A percentile compares a stretch with the other conserved stretches of the same genome.
Conservation (phyloP, 2,888 invertebrate genomes). For the Philonicus albiceps region DNA sequence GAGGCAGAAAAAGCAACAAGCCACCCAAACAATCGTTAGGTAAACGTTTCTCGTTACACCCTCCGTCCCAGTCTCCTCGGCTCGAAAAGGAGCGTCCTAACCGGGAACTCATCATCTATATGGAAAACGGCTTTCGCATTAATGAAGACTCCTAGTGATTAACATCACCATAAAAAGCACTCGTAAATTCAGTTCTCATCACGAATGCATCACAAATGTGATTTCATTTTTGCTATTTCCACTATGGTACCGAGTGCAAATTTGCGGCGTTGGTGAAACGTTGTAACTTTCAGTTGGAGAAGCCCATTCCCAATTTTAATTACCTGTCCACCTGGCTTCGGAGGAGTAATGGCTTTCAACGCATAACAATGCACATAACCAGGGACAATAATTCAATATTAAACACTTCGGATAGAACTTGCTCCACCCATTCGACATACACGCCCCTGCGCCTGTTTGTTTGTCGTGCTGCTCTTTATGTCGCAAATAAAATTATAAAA, state of each 20-base stretch:
- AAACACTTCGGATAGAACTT: neutral
- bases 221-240: conserved; percentile 2
- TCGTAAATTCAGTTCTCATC: conserved; percentile 21
- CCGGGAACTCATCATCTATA: neutral
- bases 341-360: conserved; percentile 4
- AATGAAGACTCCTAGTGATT: conserved; percentile 20
- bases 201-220: conserved; percentile 23
- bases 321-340: neutral
- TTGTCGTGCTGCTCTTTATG: neutral
- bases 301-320: conserved; percentile 18
- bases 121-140: neutral
- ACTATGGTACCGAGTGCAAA: neutral
- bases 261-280: neutral
- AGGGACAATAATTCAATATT: conserved; percentile 25
- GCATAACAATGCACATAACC: conserved; percentile 26
- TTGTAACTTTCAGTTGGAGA: neutral
- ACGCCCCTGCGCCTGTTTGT: neutral
- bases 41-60: neutral
- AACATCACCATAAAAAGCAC: conserved; percentile 15
- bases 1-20: neutral
- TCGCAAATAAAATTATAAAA: conserved; percentile 27
- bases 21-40: neutral
- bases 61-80: neutral
- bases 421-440: neutral
- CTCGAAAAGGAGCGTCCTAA: neutral